Conservation (phyloP, 2,888 invertebrate genomes). For the Oscheius sp. region DNA sequence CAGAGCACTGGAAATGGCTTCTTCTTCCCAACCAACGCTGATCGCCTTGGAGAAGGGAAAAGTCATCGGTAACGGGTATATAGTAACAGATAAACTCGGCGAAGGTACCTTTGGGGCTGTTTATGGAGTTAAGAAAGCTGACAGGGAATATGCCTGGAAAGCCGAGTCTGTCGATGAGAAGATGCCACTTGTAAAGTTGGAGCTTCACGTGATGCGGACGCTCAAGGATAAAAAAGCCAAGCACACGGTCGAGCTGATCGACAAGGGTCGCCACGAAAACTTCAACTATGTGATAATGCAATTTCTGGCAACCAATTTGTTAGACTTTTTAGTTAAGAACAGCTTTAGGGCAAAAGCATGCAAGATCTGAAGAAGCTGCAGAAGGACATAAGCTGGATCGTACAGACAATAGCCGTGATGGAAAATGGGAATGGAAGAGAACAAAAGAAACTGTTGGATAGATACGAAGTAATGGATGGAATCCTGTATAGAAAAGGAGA, state of each 20-base stretch:
- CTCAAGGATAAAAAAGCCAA: slow-evolving; percentile 42
- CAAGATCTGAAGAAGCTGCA: too few species aligned
- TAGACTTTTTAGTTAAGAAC: too few species aligned
- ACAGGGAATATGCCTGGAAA: slow-evolving; percentile 53
- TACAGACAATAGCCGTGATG: too few species aligned
- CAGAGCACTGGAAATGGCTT: too few species aligned
- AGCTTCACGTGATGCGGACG: slow-evolving; percentile 57
- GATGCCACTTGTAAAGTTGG: slow-evolving; percentile 55
- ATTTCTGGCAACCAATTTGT: too few species aligned
- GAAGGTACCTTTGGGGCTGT: slow-evolving; percentile 64
- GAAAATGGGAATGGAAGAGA: too few species aligned
- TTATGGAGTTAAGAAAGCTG: slow-evolving; percentile 40
- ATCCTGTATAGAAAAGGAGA: too few species aligned
- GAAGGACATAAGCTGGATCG: too few species aligned
- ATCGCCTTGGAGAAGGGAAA: slow-evolving; percentile 40
- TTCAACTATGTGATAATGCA: slow-evolving; percentile 64
- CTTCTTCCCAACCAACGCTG: too few species aligned
- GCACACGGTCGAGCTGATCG: slow-evolving; percentile 53
- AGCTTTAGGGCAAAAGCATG: too few species aligned
- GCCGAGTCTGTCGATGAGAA: slow-evolving; percentile 48
- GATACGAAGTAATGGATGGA: too few species aligned
- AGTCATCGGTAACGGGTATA: slow-evolving; percentile 41
- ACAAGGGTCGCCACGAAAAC: slow-evolving; percentile 48
- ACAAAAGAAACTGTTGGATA: too few species aligned
- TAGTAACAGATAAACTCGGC: slow-evolving; percentile 50